Evolutionary conservation across 2,113 vertebrate species (phyloP).

Genomic region (Porphyrio hochstetteri): DNA sequence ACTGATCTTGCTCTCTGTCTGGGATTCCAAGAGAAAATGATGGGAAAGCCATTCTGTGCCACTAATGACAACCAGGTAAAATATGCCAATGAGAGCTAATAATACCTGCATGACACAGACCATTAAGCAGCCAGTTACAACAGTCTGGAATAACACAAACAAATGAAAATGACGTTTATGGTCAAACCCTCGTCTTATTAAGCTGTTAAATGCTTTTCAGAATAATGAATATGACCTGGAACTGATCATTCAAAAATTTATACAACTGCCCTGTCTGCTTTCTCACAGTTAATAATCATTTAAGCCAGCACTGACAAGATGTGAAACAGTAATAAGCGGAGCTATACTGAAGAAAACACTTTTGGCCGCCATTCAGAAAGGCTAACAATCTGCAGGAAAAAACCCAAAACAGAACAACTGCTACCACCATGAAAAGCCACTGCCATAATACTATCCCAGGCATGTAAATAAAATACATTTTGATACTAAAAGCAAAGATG

Average conservation of each 20-base stretch:
- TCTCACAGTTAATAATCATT: neutral
- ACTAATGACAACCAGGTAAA: conserved; percentile 56
- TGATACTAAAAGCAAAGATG: neutral
- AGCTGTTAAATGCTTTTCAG: conserved; percentile 38
- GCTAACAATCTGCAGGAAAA: neutral
- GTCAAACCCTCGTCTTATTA: conserved; percentile 56
- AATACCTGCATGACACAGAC: conserved; percentile 59
- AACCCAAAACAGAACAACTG: neutral
- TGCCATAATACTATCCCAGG: neutral
- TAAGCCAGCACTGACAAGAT: neutral
- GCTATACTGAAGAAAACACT: neutral
- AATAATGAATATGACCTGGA: conserved; percentile 50
- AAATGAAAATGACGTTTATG: conserved; percentile 46
- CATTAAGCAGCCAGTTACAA: conserved; percentile 59
- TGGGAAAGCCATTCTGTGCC: conserved; percentile 21
- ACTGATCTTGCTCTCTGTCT: conserved; percentile 31
- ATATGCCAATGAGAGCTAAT: conserved; percentile 55
- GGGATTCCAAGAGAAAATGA: conserved; percentile 39
- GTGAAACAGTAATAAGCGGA: neutral
- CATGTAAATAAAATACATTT: neutral
- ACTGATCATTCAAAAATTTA: conserved; percentile 41
- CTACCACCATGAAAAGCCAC: neutral
- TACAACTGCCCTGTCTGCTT: neutral
- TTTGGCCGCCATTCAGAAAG: neutral
- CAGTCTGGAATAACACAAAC: conserved; percentile 28